Percentiles rank a stretch among this genome's conserved stretches.
Evolutionary conservation across 1,140 invertebrate species (phyloP).

Genomic region (Listronotus bonariensis): DNA sequence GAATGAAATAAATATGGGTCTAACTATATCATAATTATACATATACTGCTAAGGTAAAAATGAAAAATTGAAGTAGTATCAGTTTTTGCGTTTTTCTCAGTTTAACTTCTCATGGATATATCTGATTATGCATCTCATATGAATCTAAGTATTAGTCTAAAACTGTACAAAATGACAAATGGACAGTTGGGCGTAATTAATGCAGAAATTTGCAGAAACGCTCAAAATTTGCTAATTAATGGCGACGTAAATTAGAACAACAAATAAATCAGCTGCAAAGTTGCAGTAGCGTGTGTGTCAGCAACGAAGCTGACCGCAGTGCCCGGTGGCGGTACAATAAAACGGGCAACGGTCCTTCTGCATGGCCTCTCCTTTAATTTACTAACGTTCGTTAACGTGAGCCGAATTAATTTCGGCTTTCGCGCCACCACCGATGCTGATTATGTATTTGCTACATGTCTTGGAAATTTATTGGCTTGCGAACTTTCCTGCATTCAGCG

Average conservation of each 20-base stretch:
- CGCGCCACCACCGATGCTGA: slow-evolving; percentile 44
- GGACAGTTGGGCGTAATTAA: slow-evolving; percentile 24
- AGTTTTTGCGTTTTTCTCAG: too few species aligned
- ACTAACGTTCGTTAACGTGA: slow-evolving; percentile 53
- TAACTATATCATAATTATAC: too few species aligned
- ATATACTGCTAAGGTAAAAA: too few species aligned
- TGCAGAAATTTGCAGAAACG: slow-evolving; percentile 31
- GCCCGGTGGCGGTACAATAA: slow-evolving; percentile 37
- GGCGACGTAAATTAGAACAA: slow-evolving; percentile 35
- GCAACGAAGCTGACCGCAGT: slow-evolving; percentile 44
- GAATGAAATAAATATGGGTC: too few species aligned
- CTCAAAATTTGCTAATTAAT: slow-evolving; percentile 33
- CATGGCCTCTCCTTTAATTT: slow-evolving; percentile 47
- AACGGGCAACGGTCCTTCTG: slow-evolving; percentile 38
- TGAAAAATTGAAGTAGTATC: too few species aligned
- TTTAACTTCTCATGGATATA: too few species aligned
- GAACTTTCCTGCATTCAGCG: slow-evolving; percentile 39
- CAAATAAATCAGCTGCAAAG: slow-evolving; percentile 36
- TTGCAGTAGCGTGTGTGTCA: slow-evolving; percentile 44
- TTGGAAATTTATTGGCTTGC: slow-evolving; percentile 43
- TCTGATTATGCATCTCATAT: too few species aligned
- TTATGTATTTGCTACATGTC: slow-evolving; percentile 53
- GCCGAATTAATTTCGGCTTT: slow-evolving; percentile 51
- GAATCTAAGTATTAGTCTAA: not conserved
- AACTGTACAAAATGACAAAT: slow-evolving; percentile 8